phyloP scores from a whole-genome alignment of 1,140 invertebrate species.

The Ceratina japonica region DNA sequence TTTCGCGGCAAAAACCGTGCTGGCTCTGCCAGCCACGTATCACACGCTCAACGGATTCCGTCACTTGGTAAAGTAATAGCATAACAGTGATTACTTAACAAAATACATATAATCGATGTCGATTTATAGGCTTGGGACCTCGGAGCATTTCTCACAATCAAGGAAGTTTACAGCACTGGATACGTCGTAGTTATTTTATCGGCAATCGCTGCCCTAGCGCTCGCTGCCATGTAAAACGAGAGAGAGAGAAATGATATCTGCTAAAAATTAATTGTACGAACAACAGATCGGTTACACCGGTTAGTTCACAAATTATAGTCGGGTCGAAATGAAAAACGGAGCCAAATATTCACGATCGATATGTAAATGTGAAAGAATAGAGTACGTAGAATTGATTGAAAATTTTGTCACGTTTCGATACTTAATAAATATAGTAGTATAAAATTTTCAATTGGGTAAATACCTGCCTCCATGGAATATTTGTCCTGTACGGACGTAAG shows the following conservation, averaged over 20 bases:
- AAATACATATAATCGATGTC: neutral
- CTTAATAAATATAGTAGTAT: neutral
- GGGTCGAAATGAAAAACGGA: slow-evolving; percentile 41
- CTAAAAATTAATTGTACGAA: slow-evolving; percentile 50
- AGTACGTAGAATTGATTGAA: neutral
- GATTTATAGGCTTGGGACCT: slow-evolving; percentile 83
- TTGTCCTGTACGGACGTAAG: too few species aligned
- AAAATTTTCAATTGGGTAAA: neutral
- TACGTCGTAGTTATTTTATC: slow-evolving; percentile 82
- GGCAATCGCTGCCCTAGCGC: slow-evolving; percentile 63
- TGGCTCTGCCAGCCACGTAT: slow-evolving; percentile 84
- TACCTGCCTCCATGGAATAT: too few species aligned
- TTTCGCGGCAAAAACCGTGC: slow-evolving; percentile 68
- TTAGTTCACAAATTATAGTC: slow-evolving; percentile 24
- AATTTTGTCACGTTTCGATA: neutral
- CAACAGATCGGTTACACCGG: slow-evolving; percentile 27
- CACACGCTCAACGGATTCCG: slow-evolving; percentile 87
- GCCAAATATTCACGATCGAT: neutral
- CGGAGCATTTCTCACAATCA: slow-evolving; percentile 85
- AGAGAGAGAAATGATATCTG: slow-evolving; percentile 32
- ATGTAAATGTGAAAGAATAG: too few species aligned
- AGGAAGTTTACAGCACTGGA: slow-evolving; percentile 86
- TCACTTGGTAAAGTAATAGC: slow-evolving; percentile 80
- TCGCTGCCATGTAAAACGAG: slow-evolving; percentile 66
- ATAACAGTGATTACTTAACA: slow-evolving; percentile 4